phyloP scores from a whole-genome alignment of 1,140 invertebrate species.

The Thrips palmi region DNA sequence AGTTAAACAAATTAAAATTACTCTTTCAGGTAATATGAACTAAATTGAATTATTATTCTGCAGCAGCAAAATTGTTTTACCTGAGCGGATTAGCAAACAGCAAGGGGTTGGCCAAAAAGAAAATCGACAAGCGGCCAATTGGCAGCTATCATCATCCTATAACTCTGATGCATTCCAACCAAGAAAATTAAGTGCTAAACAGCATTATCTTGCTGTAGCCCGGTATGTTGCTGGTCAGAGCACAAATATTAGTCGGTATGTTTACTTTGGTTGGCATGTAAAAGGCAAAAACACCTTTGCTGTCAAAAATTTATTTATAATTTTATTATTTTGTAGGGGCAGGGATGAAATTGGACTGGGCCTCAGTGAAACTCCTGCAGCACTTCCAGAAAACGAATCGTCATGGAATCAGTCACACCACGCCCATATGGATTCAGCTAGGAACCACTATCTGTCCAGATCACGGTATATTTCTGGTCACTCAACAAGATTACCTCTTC shows the following conservation, averaged over 20 bases:
- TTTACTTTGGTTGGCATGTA: not conserved
- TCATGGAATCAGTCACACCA: constrained; percentile 7
- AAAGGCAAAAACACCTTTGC: constrained; percentile 5
- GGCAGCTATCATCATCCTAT: too few species aligned
- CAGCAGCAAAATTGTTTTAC: constrained; percentile 1
- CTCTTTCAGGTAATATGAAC: not conserved
- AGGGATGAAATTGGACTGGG: not conserved
- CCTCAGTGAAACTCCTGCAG: not conserved
- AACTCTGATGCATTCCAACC: too few species aligned
- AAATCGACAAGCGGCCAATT: too few species aligned
- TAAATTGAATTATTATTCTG: constrained; percentile 3
- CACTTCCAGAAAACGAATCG: constrained; percentile 12
- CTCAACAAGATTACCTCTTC: too few species aligned
- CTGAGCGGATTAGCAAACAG: not conserved
- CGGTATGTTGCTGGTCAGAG: constrained; percentile 47
- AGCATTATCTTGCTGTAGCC: constrained; percentile 50
- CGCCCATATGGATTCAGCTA: constrained; percentile 12
- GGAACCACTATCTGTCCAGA: too few species aligned
- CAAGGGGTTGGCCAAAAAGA: too few species aligned
- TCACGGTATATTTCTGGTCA: too few species aligned
- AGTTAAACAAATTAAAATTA: constrained; percentile 2
- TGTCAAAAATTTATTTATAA: constrained; percentile 10
- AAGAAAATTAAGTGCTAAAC: constrained; percentile 40
- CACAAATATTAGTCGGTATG: constrained; percentile 27
- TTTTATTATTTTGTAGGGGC: not conserved